Percentiles rank a stretch among this genome's conserved stretches.
Evolutionary conservation across 2,797 vertebrate genomes (phyloP).

Genomic region (Lerista edwardsae): DNA sequence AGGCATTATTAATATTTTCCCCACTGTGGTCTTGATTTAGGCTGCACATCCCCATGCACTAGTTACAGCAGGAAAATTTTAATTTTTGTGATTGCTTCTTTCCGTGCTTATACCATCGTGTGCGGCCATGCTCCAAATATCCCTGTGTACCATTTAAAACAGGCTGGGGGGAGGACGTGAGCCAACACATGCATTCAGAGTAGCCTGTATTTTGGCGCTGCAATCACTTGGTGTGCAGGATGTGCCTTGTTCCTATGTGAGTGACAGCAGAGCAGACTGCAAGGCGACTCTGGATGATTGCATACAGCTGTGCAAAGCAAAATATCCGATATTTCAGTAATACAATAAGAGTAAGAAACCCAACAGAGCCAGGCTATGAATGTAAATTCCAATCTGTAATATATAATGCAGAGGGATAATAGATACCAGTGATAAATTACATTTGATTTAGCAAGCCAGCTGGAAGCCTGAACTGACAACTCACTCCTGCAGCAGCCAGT

Average conservation of each 20-base stretch:
- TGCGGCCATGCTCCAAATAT: too few species aligned
- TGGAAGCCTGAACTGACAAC: not conserved
- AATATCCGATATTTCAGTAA: slow-evolving; percentile 23
- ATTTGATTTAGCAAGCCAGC: slow-evolving; percentile 20
- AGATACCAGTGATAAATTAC: slow-evolving; percentile 34
- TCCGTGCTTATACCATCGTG: too few species aligned
- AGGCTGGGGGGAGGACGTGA: too few species aligned
- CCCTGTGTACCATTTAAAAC: too few species aligned
- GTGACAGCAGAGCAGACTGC: not conserved
- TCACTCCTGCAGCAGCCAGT: not conserved
- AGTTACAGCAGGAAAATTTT: too few species aligned
- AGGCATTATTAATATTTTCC: too few species aligned
- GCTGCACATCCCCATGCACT: too few species aligned
- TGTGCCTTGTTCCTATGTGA: not conserved
- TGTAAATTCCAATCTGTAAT: slow-evolving; percentile 36
- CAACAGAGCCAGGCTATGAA: not conserved
- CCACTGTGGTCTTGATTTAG: too few species aligned
- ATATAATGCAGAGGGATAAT: slow-evolving; percentile 19
- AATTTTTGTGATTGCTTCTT: too few species aligned
- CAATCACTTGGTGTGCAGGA: not conserved
- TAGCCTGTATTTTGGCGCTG: not conserved
- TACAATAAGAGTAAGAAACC: slow-evolving; percentile 33
- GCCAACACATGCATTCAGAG: too few species aligned
- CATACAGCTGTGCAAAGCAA: not conserved
- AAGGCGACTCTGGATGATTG: not conserved